Conservation (phyloP, 2,113 vertebrate species). For the Dascyllus trimaculatus region DNA sequence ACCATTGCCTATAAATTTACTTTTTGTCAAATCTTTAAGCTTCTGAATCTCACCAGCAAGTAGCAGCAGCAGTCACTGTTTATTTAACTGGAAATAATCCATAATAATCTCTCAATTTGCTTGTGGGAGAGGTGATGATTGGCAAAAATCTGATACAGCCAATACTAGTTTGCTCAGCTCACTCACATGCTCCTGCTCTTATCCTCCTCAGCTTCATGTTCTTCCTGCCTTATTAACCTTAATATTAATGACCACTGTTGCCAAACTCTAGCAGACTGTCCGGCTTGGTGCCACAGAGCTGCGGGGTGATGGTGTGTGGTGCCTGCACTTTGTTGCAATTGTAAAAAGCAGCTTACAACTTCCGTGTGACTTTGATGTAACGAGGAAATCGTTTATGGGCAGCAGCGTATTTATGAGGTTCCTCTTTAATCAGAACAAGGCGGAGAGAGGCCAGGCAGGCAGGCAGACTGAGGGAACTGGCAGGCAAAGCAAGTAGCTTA, state of each 20-base stretch:
- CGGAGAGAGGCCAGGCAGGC: conserved; percentile 5
- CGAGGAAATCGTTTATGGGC: conserved; percentile 77
- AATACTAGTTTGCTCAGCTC: background rate
- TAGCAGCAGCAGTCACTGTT: background rate
- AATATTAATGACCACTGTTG: conserved; percentile 20
- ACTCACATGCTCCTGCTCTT: background rate
- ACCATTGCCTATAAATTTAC: background rate
- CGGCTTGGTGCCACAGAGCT: background rate
- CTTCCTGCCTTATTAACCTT: conserved; percentile 45
- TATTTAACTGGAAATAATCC: background rate
- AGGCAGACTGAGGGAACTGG: conserved; percentile 28
- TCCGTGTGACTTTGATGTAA: conserved; percentile 83
- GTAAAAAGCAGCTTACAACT: conserved; percentile 67
- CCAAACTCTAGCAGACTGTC: background rate
- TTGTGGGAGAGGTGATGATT: background rate
- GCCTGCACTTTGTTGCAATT: conserved; percentile 57
- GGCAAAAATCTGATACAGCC: background rate
- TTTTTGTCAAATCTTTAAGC: background rate
- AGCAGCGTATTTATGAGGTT: conserved; percentile 74
- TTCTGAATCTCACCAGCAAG: background rate
- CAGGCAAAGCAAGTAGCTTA: conserved; percentile 32
- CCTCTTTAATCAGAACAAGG: conserved; percentile 79
- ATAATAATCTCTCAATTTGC: background rate
- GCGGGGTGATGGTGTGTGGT: conserved; percentile 14
- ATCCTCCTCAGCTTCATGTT: conserved; percentile 3